A percentile compares a stretch with the other conserved stretches of the same genome.
Evolutionary conservation across 2,888 invertebrate species (phyloP).

Genomic region (Drosophila sordidula): DNA sequence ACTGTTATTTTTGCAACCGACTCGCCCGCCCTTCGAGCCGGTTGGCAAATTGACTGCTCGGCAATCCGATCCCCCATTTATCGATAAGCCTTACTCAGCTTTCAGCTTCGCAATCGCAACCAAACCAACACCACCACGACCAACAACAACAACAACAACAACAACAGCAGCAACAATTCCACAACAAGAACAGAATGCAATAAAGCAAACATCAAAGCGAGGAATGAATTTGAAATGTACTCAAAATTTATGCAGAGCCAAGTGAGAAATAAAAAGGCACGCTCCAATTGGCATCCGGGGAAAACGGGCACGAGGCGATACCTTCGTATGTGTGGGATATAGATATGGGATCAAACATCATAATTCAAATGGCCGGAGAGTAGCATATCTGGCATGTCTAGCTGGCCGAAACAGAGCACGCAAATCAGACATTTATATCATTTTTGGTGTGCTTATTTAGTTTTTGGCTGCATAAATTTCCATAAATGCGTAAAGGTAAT

Average conservation of each 20-base stretch:
- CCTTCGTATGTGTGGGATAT: conserved; percentile 1
- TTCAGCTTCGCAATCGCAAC: conserved; percentile 3
- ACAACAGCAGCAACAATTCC: background rate
- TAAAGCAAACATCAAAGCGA: conserved; percentile 66
- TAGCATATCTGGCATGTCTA: no score
- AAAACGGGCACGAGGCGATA: conserved; percentile 1
- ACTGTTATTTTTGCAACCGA: conserved; percentile 12
- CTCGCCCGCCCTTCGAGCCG: background rate
- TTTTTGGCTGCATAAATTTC: conserved; percentile 50
- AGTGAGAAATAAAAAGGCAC: conserved; percentile 47
- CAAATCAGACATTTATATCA: conserved; percentile 34
- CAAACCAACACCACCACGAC: background rate
- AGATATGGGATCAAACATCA: conserved; percentile 15
- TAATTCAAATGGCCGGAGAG: conserved; percentile 9
- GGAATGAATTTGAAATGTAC: conserved; percentile 54
- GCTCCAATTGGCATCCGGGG: conserved; percentile 38
- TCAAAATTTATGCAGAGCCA: conserved; percentile 66
- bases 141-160: conserved; percentile 2
- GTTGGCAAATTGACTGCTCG: conserved; percentile 12
- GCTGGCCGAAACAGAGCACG: conserved; percentile 17
- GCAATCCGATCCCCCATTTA: conserved; percentile 8
- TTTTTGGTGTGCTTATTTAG: conserved; percentile 32
- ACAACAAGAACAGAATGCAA: conserved; percentile 26
- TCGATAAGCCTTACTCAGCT: conserved; percentile 18
- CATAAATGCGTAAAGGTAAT: conserved; percentile 54